Evolutionary conservation across 2,888 invertebrate species (phyloP), one percentile per base, ranked within the genome.

Genomic region (Baccha elongata): DNA sequence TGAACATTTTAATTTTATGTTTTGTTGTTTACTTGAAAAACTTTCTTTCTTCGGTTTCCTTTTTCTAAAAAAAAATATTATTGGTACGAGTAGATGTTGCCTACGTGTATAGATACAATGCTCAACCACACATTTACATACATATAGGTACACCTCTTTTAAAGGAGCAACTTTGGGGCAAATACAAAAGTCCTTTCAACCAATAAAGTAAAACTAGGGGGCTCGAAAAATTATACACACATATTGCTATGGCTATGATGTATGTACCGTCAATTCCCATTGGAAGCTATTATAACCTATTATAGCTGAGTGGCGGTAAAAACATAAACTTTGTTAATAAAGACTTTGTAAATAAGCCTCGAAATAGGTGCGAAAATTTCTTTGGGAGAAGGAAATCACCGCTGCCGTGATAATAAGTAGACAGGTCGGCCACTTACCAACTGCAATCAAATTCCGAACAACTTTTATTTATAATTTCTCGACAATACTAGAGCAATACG

Each of bases 1-100:
- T 73, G 46, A 29, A 65, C 65, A 73, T 73, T 74, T 74, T 67
- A 67, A 74, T 74, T 74, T 74, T 58, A 42, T 40, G 55, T 55
- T 42, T 58, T 65, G 65, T 73, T 73, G 65, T 73, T 73, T 73
- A 48, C 73, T 48, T 17, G 21, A 21, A 48, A 40, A 73, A 55
- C 13, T 50, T 37, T 46, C 48, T 13, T 40, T 21, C 40, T 23
- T 55, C 8, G 13, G 4, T 42, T 11, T 26, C 13, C 15, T 50
- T 15, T 50, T 26, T 8, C 3, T 21, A 55, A 35, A 7, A 37
- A 40, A 13, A 6, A 13, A 42, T 42, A 42, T n/a, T n/a, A n/a
- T n/a, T n/a, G n/a, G n/a, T n/a, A n/a, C n/a, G n/a, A n/a, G n/a
- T n/a, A n/a, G n/a, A n/a, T n/a, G n/a, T n/a, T 58, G 15, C 13